A percentile compares a stretch with the other conserved stretches of the same genome.
Conservation (phyloP, 1,140 invertebrate species). For the Andricus grossulariae region DNA sequence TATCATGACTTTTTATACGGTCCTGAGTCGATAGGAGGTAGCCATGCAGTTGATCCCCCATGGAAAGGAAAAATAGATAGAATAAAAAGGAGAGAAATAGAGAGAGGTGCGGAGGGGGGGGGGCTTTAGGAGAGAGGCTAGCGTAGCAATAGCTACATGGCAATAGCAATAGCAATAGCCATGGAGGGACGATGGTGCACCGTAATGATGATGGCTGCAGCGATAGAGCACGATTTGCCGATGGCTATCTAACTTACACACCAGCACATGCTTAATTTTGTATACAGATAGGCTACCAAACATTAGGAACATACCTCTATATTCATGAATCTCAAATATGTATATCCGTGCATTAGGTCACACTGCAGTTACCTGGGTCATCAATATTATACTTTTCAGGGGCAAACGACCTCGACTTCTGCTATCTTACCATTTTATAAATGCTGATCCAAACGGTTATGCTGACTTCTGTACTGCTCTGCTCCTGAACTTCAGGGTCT, state of each 20-base stretch:
- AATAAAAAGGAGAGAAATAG: background rate
- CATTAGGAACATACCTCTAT: conserved; percentile 4
- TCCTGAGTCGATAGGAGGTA: background rate
- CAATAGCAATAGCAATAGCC: conserved; percentile 9
- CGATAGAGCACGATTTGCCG: conserved; percentile 39
- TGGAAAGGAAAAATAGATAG: background rate
- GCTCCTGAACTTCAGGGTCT: background rate
- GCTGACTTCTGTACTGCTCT: background rate
- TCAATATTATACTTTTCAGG: conserved; percentile 30
- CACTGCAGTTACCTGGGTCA: conserved; percentile 28
- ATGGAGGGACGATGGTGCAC: conserved; percentile 28
- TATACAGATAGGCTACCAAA: conserved; percentile 6
- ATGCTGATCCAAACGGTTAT: conserved; percentile 11
- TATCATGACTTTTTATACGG: background rate
- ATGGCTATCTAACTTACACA: conserved; percentile 37
- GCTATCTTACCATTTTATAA: conserved; percentile 19
- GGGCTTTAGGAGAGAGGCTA: background rate
- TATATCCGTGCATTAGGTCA: conserved; percentile 28
- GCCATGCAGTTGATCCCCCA: conserved; percentile 5
- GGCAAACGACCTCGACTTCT: conserved; percentile 8
- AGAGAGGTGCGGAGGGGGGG: background rate
- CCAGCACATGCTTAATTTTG: conserved; percentile 10
- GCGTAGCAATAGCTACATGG: background rate
- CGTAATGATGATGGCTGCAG: conserved; percentile 39
- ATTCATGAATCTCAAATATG: conserved; percentile 22